phyloP scores from a whole-genome alignment of 2,888 invertebrate genomes.

The Eumerus sabulonum region DNA sequence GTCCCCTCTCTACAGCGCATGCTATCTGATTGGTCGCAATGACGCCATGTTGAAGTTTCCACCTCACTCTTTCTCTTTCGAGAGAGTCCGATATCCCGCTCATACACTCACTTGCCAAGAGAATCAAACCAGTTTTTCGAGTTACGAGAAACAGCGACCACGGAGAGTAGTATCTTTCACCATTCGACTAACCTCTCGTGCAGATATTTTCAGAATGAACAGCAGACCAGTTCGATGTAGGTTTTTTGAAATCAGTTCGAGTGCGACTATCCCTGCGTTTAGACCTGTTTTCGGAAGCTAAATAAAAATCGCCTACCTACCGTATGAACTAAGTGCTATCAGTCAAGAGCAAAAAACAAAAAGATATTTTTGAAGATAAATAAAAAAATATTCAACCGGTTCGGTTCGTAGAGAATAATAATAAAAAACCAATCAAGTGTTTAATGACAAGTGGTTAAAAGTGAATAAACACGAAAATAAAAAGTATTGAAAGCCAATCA shows the following conservation, averaged over 20 bases:
- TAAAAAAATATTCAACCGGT: slow-evolving; percentile 36
- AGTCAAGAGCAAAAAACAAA: slow-evolving; percentile 29
- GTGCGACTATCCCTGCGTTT: slow-evolving; percentile 76
- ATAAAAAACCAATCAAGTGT: slow-evolving; percentile 41
- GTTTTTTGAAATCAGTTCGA: slow-evolving; percentile 76
- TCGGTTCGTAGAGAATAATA: slow-evolving; percentile 38
- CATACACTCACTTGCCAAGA: slow-evolving; percentile 33
- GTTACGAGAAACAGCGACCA: slow-evolving; percentile 1
- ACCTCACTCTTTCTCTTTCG: slow-evolving; percentile 71
- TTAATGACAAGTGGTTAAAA: slow-evolving; percentile 32
- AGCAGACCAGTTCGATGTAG: slow-evolving; percentile 36
- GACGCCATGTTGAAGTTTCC: slow-evolving; percentile 79
- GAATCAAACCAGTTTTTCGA: slow-evolving; percentile 27
- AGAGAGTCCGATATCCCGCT: slow-evolving; percentile 48
- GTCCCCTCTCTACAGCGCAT: slow-evolving; percentile 74
- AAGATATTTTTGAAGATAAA: slow-evolving; percentile 12
- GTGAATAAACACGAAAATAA: slow-evolving; percentile 35
- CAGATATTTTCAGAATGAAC: slow-evolving; percentile 48
- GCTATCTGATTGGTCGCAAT: slow-evolving; percentile 78
- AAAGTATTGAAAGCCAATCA: slow-evolving; percentile 7
- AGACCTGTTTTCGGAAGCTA: slow-evolving; percentile 75
- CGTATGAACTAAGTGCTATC: slow-evolving; percentile 25
- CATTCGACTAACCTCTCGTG: slow-evolving; percentile 22
- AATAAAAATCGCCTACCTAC: slow-evolving; percentile 17
- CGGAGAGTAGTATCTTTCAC: too few relatives aligned